These are phyloP conservation scores for Megalurothrips usitatus DNA, from an alignment of 2,888 invertebrate genomes.

Conservation along the genomic window DNA sequence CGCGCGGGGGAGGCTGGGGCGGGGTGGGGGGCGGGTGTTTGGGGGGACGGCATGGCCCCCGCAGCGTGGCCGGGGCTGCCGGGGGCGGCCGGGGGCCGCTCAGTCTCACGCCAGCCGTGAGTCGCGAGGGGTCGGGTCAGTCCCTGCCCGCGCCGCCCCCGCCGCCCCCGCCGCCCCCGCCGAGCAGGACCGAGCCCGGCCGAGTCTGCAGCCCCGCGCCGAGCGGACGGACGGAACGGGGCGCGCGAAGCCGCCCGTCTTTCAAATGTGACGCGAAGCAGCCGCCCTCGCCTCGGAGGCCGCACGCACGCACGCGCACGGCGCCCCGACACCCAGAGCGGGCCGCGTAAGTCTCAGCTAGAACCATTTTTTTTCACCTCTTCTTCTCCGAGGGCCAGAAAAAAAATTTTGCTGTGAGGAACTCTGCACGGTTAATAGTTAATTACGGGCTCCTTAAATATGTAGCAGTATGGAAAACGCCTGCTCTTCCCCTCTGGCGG, in stretches of 20 bases:
- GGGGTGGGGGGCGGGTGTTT: neutral
- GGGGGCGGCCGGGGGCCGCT: neutral
- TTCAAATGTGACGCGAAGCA: neutral
- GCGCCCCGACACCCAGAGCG: too few relatives aligned
- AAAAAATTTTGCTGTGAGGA: too few relatives aligned
- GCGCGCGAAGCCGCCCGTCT: neutral
- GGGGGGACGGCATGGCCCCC: neutral
- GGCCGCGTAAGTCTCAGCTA: too few relatives aligned
- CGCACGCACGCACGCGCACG: too few relatives aligned
- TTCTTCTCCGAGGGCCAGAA: too few relatives aligned
- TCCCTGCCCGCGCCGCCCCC: neutral
- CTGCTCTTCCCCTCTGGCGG: too few relatives aligned
- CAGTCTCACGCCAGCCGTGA: conserved; percentile 25
- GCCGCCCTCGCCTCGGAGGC: neutral
- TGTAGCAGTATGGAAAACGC: too few relatives aligned
- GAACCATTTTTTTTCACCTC: too few relatives aligned
- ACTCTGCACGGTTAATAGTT: too few relatives aligned
- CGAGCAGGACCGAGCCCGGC: neutral
- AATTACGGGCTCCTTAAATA: too few relatives aligned
- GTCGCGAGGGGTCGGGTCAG: conserved; percentile 2
- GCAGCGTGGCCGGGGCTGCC: too few relatives aligned
- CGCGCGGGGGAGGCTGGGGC: neutral
- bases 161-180: neutral
- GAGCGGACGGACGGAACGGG: neutral
- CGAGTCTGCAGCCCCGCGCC: neutral